These are phyloP conservation scores for Thalassarche chlororhynchos DNA, from an alignment of 2,113 vertebrate genomes.

Conservation along the genomic window DNA sequence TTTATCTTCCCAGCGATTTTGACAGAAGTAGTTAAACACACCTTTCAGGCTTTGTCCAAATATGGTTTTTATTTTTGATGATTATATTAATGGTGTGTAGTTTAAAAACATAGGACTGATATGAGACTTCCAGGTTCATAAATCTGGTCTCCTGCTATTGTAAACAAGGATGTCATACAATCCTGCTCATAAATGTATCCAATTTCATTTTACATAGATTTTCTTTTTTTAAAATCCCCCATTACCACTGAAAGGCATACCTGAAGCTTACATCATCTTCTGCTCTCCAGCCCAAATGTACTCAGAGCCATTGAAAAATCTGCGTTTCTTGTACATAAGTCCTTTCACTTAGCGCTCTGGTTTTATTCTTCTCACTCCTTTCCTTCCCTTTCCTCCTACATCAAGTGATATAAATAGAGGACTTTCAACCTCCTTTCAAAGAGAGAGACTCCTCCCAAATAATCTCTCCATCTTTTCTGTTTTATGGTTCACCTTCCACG, in stretches of 20 bases:
- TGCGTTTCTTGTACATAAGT: background rate
- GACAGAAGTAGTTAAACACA: background rate
- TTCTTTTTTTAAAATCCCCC: background rate
- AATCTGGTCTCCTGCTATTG: background rate
- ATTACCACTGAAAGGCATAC: background rate
- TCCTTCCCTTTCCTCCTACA: background rate
- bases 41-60: background rate
- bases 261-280: background rate
- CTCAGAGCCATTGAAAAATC: background rate
- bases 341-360: background rate
- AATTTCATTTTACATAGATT: background rate
- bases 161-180: background rate
- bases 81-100: background rate
- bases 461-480: background rate
- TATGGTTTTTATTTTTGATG: background rate
- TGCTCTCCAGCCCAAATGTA: background rate
- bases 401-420: background rate
- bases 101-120: background rate
- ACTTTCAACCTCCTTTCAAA: background rate
- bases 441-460: background rate
- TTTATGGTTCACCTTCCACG: background rate
- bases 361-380: background rate
- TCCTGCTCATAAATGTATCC: background rate
- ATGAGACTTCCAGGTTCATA: background rate
- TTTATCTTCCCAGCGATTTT: background rate